These are phyloP conservation scores for Polymixis flavicincta DNA, from an alignment of 2,888 invertebrate species.

Conservation along the genomic window DNA sequence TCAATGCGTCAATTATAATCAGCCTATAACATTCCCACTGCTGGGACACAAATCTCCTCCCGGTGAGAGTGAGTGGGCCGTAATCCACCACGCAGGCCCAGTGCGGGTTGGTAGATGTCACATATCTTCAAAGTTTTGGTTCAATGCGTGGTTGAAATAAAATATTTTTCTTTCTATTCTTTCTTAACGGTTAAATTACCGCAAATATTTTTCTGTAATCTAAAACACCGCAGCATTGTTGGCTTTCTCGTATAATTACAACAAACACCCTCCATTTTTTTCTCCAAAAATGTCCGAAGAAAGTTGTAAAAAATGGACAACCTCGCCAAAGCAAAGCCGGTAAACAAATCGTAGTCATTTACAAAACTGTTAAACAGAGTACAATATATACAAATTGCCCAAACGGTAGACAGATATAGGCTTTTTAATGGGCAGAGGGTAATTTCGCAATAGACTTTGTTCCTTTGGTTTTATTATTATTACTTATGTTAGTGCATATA, in stretches of 20 bases:
- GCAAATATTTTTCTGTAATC: neutral
- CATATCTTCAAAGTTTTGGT: too few relatives aligned
- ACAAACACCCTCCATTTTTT: constrained; percentile 28
- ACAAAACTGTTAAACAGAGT: constrained; percentile 39
- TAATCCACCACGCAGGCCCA: too few relatives aligned
- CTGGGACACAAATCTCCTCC: too few relatives aligned
- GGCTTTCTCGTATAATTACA: constrained; percentile 34
- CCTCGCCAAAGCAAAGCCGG: constrained; percentile 32
- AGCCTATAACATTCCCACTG: too few relatives aligned
- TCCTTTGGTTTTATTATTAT: constrained; percentile 38
- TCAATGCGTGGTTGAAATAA: too few relatives aligned
- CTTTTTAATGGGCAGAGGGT: constrained; percentile 38
- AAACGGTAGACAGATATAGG: constrained; percentile 34
- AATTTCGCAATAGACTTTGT: constrained; percentile 40
- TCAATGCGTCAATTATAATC: too few relatives aligned
- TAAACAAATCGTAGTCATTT: constrained; percentile 55
- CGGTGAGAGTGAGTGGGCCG: too few relatives aligned
- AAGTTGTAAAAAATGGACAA: constrained; percentile 33
- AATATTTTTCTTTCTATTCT: neutral
- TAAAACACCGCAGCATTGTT: constrained; percentile 21
- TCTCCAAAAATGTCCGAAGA: constrained; percentile 24
- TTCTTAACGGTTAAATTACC: neutral
- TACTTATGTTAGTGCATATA: neutral
- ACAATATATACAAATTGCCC: constrained; percentile 53
- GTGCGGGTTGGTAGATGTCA: too few relatives aligned